A percentile compares a stretch with the other conserved stretches of the same genome.
These are phyloP conservation scores for Thereuonema tuberculata DNA, from an alignment of 1,140 invertebrate genomes.

Conservation along the genomic window DNA sequence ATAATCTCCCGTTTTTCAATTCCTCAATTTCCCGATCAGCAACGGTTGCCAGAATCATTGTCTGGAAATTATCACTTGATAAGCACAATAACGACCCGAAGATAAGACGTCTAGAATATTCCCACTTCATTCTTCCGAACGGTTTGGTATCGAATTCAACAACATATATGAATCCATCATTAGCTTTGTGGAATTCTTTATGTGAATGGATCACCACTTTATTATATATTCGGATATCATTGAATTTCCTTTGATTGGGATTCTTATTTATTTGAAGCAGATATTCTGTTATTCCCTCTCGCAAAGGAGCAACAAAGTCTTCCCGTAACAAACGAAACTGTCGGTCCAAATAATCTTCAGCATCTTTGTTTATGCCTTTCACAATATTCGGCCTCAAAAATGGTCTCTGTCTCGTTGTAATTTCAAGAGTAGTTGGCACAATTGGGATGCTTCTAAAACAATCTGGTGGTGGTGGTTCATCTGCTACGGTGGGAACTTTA, in stretches of 20 bases:
- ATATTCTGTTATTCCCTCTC: background rate
- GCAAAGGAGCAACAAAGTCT: slow-evolving; percentile 41
- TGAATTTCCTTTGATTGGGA: too few relatives aligned
- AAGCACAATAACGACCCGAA: too few relatives aligned
- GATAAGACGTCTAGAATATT: background rate
- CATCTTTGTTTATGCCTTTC: slow-evolving; percentile 42
- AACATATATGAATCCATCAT: background rate
- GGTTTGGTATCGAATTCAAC: background rate
- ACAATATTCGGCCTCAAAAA: slow-evolving; percentile 45
- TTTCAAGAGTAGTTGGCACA: background rate
- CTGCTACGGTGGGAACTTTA: background rate
- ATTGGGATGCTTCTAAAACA: background rate
- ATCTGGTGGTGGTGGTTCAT: background rate
- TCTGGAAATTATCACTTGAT: too few relatives aligned
- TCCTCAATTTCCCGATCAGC: background rate
- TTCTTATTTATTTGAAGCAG: too few relatives aligned
- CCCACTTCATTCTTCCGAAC: background rate
- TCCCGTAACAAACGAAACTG: slow-evolving; percentile 60
- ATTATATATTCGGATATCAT: background rate
- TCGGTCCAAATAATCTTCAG: slow-evolving; percentile 57
- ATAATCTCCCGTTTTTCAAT: background rate
- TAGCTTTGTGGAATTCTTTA: too few relatives aligned
- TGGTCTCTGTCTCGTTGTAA: slow-evolving; percentile 11
- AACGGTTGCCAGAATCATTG: too few relatives aligned
- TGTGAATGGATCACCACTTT: too few relatives aligned